phyloP scores from a whole-genome alignment of 2,797 vertebrate species.

The Denticeps clupeoides region DNA sequence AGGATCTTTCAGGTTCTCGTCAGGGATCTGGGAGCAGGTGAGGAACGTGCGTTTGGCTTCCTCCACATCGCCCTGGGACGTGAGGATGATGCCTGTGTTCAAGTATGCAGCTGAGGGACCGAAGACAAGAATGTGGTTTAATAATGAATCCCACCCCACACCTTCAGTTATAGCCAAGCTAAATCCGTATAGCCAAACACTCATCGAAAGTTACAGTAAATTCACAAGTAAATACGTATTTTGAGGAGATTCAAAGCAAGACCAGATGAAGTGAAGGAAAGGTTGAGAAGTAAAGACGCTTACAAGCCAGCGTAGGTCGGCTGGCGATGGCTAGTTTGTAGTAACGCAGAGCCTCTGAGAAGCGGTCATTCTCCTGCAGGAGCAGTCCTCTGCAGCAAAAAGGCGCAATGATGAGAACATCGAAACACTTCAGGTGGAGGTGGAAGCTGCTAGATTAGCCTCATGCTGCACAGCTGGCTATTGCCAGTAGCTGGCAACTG shows the following conservation, averaged over 20 bases:
- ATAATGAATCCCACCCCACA: conserved; percentile 45
- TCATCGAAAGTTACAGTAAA: too few species aligned
- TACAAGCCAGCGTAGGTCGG: conserved; percentile 96
- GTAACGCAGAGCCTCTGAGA: conserved; percentile 91
- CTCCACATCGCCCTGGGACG: conserved; percentile 89
- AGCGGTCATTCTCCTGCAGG: conserved; percentile 95
- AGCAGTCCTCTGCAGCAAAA: conserved; percentile 75
- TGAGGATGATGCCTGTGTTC: conserved; percentile 96
- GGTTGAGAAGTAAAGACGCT: too few species aligned
- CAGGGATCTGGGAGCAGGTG: conserved; percentile 93
- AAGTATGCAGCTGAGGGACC: conserved; percentile 83
- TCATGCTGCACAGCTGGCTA: too few species aligned
- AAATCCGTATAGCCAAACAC: too few species aligned
- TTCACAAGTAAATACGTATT: conserved; percentile 51
- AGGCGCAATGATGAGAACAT: neutral
- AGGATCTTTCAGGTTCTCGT: conserved; percentile 97
- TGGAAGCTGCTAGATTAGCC: too few species aligned
- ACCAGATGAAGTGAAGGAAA: conserved; percentile 54
- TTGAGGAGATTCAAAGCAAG: conserved; percentile 44
- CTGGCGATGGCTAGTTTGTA: conserved; percentile 96
- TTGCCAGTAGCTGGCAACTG: too few species aligned
- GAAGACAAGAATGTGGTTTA: too few species aligned
- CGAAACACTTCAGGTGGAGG: neutral
- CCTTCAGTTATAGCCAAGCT: too few species aligned
- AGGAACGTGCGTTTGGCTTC: conserved; percentile 88